phyloP scores from a whole-genome alignment of 2,113 vertebrate genomes.

The Galeopterus variegatus region DNA sequence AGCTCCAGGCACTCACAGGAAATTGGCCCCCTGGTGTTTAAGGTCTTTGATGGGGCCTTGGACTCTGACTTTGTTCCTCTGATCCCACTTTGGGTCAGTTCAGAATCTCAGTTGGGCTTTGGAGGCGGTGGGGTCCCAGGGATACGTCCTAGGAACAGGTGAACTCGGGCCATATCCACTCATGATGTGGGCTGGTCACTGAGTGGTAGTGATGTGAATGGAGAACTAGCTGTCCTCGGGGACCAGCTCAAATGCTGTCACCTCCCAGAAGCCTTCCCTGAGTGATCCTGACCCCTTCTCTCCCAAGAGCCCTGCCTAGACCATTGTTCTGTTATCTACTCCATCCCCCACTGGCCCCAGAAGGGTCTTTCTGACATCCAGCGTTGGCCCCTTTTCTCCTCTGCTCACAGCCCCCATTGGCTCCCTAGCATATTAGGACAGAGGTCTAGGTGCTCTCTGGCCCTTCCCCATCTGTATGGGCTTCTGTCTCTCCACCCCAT shows the following conservation, averaged over 20 bases:
- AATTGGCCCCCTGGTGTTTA: not conserved
- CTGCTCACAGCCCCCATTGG: not conserved
- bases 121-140: not conserved
- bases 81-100: not conserved
- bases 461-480: not conserved
- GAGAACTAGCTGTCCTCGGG: not conserved
- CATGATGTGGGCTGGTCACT: accelerated
- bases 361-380: not conserved
- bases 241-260: not conserved
- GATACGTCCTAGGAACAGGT: not conserved
- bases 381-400: not conserved
- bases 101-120: not conserved
- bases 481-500: too few species aligned
- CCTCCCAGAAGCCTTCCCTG: not conserved
- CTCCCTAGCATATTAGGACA: not conserved
- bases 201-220: not conserved
- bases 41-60: not conserved
- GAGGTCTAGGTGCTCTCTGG: not conserved
- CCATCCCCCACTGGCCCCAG: not conserved
- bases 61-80: not conserved
- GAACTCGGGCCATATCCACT: not conserved
- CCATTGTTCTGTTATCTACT: not conserved
- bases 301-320: not conserved
- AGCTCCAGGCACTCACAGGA: not conserved
- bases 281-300: not conserved